Conservation (phyloP, 2,888 invertebrate species). For the Tillus elongatus region DNA sequence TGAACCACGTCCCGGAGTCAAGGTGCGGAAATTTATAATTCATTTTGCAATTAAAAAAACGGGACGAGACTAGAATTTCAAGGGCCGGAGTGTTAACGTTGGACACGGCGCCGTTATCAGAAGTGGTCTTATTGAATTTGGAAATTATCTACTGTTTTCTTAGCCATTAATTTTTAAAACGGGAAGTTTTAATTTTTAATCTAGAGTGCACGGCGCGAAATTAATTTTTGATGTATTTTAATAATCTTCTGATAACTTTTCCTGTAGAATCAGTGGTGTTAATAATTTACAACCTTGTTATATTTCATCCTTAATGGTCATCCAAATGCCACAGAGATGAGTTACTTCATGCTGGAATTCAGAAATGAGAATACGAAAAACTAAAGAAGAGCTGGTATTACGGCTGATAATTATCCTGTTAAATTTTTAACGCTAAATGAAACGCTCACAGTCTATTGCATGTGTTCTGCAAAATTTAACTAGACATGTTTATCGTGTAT, state of each 20-base stretch:
- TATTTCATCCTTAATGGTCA: too few species aligned
- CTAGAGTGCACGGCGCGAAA: conserved; percentile 34
- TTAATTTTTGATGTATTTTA: conserved; percentile 37
- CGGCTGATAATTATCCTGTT: too few species aligned
- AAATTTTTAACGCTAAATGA: too few species aligned
- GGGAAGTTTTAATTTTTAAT: conserved; percentile 42
- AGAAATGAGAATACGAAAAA: too few species aligned
- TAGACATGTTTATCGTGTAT: too few species aligned
- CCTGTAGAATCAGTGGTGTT: too few species aligned
- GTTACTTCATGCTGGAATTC: too few species aligned
- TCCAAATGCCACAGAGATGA: too few species aligned
- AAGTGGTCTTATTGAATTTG: conserved; percentile 38
- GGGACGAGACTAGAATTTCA: conserved; percentile 23
- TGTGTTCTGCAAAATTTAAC: too few species aligned
- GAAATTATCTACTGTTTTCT: conserved; percentile 42
- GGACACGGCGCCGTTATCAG: conserved; percentile 27
- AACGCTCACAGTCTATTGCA: too few species aligned
- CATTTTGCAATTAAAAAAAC: conserved; percentile 34
- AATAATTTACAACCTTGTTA: too few species aligned
- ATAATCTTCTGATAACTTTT: conserved; percentile 5
- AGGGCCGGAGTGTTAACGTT: conserved; percentile 21
- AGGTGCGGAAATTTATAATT: conserved; percentile 34
- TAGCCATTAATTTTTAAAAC: conserved; percentile 40
- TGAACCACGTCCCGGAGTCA: conserved; percentile 22
- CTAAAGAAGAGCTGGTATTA: too few species aligned